A percentile compares a stretch with the other conserved stretches of the same genome.
Evolutionary conservation across 2,888 invertebrate genomes (phyloP).

Genomic region (Heliconius erato): DNA sequence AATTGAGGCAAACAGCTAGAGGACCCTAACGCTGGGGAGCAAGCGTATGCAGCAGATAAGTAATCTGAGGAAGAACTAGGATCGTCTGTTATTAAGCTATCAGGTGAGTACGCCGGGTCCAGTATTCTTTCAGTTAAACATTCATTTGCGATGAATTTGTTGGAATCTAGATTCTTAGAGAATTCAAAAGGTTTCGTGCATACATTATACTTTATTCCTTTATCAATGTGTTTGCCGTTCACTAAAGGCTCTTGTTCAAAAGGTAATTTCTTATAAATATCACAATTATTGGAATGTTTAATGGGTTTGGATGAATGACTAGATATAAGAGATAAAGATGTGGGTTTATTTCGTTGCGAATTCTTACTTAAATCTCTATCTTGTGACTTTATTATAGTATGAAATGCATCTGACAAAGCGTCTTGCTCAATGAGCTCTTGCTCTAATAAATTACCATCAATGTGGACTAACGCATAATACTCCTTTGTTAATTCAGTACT

Average conservation of each 20-base stretch:
- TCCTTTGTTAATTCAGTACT: slow-evolving; percentile 77
- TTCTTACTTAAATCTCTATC: slow-evolving; percentile 61
- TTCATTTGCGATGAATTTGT: slow-evolving; percentile 53
- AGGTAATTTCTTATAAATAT: slow-evolving; percentile 62
- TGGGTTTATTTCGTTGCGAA: slow-evolving; percentile 67
- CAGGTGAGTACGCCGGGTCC: slow-evolving; percentile 71
- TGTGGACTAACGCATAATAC: slow-evolving; percentile 76
- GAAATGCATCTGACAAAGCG: slow-evolving; percentile 80
- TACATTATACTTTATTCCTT: slow-evolving; percentile 33
- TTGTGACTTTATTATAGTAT: slow-evolving; percentile 77
- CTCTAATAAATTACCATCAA: slow-evolving; percentile 75
- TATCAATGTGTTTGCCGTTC: slow-evolving; percentile 36
- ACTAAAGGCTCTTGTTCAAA: slow-evolving; percentile 35
- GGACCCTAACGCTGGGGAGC: slow-evolving; percentile 67
- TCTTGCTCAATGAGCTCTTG: slow-evolving; percentile 85
- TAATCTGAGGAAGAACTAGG: slow-evolving; percentile 80
- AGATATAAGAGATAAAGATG: slow-evolving; percentile 74
- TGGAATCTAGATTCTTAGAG: slow-evolving; percentile 54
- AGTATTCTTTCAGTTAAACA: slow-evolving; percentile 58
- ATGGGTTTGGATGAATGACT: slow-evolving; percentile 75
- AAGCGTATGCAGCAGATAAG: slow-evolving; percentile 73
- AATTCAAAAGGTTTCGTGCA: slow-evolving; percentile 37
- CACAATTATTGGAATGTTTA: slow-evolving; percentile 78
- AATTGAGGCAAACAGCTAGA: slow-evolving; percentile 63
- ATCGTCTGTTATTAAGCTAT: slow-evolving; percentile 77